A percentile compares a stretch with the other conserved stretches of the same genome.
phyloP scores from a whole-genome alignment of 2,797 vertebrate species.

The Eutrigla gurnardus region DNA sequence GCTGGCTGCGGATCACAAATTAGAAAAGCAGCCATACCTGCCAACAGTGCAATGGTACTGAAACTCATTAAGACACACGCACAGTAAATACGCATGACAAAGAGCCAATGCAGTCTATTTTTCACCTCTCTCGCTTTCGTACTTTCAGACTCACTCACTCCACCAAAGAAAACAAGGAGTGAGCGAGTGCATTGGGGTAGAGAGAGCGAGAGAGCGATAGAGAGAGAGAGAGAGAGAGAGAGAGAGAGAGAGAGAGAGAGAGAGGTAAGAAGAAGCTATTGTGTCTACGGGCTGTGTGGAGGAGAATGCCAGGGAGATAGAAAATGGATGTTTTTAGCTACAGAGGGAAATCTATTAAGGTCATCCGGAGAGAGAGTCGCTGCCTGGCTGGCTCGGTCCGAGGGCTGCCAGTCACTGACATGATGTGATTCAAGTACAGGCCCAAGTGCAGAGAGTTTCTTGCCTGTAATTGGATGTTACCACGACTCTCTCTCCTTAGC shows the following conservation, averaged over 20 bases:
- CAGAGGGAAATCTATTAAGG: conserved; percentile 72
- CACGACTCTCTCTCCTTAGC: conserved; percentile 4
- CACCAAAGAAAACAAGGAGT: conserved; percentile 34
- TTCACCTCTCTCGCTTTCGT: neutral
- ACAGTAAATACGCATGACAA: conserved; percentile 3
- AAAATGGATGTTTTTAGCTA: conserved; percentile 66
- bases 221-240: too few relatives aligned
- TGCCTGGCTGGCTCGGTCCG: conserved; percentile 24
- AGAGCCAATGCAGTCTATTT: neutral
- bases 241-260: neutral
- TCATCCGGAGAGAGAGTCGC: conserved; percentile 45
- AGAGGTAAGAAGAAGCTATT: conserved; percentile 42
- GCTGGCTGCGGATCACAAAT: conserved; percentile 3
- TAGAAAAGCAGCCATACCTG: conserved; percentile 1
- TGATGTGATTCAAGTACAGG: conserved; percentile 28
- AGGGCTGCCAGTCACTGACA: conserved; percentile 15
- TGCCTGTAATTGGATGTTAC: conserved; percentile 16
- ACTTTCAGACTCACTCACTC: conserved; percentile 33
- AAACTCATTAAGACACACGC: neutral
- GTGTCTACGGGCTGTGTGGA: conserved; percentile 48
- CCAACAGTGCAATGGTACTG: neutral
- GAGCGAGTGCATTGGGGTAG: conserved; percentile 11
- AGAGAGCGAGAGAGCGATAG: neutral
- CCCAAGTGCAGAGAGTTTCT: neutral
- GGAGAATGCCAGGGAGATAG: conserved; percentile 49